These are phyloP conservation scores for Gari tellinella DNA, from an alignment of 2,888 invertebrate genomes.

Conservation along the genomic window DNA sequence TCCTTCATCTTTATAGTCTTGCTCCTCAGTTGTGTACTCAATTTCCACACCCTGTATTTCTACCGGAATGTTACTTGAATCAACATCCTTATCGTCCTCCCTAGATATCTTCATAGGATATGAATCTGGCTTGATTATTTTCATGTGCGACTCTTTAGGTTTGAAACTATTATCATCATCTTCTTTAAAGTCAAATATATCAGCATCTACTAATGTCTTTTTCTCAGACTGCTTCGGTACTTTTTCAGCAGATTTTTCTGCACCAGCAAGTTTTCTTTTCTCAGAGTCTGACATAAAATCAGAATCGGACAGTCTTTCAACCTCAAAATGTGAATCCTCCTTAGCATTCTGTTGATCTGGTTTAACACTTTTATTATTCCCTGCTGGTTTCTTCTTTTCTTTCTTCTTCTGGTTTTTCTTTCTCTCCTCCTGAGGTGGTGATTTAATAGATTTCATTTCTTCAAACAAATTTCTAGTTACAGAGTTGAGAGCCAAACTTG, in stretches of 20 bases:
- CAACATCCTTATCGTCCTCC: conserved; percentile 42
- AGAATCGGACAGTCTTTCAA: conserved; percentile 42
- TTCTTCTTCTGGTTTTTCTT: conserved; percentile 52
- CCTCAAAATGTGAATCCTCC: conserved; percentile 15
- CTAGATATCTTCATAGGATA: conserved; percentile 32
- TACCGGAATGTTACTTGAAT: conserved; percentile 37
- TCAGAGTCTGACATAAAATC: conserved; percentile 61
- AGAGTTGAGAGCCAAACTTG: conserved; percentile 30
- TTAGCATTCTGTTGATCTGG: conserved; percentile 48
- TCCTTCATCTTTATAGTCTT: conserved; percentile 53
- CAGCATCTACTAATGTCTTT: conserved; percentile 31
- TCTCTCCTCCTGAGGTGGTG: conserved; percentile 40
- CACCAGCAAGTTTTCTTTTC: conserved; percentile 8
- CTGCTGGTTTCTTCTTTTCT: conserved; percentile 17
- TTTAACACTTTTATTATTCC: conserved; percentile 27
- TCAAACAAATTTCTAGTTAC: conserved; percentile 54
- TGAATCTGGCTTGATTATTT: conserved; percentile 47
- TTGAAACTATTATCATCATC: conserved; percentile 52
- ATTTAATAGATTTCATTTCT: conserved; percentile 45
- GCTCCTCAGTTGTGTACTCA: conserved; percentile 52
- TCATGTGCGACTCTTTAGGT: conserved; percentile 56
- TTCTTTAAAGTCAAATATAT: conserved; percentile 66
- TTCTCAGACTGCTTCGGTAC: conserved; percentile 28
- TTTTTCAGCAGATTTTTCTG: conserved; percentile 24
- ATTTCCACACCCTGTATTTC: conserved; percentile 54